These are phyloP conservation scores for Lasioglossum baleicum DNA, from an alignment of 1,140 invertebrate genomes.

Conservation along the genomic window DNA sequence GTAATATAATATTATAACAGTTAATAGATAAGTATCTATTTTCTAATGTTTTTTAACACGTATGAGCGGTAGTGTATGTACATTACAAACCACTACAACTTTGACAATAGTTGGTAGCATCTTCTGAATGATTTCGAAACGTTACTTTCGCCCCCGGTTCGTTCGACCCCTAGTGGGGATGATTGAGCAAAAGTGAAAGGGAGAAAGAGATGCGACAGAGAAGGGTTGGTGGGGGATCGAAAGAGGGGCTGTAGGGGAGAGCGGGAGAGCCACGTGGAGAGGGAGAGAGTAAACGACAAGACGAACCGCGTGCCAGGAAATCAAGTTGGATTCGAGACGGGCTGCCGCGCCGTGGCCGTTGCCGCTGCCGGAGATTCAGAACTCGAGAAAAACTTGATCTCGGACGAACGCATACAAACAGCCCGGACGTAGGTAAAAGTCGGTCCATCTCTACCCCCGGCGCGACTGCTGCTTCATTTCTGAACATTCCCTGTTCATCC, in stretches of 20 bases:
- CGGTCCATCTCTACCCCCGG: slow-evolving; percentile 59
- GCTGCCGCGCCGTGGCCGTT: slow-evolving; percentile 34
- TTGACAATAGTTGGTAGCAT: too few relatives aligned
- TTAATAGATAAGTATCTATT: too few relatives aligned
- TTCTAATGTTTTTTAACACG: too few relatives aligned
- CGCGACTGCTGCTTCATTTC: slow-evolving; percentile 54
- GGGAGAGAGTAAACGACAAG: slow-evolving; percentile 66
- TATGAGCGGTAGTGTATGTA: too few relatives aligned
- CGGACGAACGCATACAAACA: slow-evolving; percentile 64
- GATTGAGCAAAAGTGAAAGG: slow-evolving; percentile 40
- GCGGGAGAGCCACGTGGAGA: not conserved
- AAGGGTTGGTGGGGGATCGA: too few relatives aligned
- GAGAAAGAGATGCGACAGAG: not conserved
- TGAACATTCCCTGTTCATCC: slow-evolving; percentile 56
- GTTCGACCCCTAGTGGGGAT: not conserved
- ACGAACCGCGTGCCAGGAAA: slow-evolving; percentile 77
- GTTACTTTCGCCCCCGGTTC: too few relatives aligned
- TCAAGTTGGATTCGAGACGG: slow-evolving; percentile 72
- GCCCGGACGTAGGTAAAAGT: slow-evolving; percentile 57
- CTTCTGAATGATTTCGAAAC: too few relatives aligned
- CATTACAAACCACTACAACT: too few relatives aligned
- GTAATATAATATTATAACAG: too few relatives aligned
- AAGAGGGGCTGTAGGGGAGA: slow-evolving; percentile 5
- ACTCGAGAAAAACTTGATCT: slow-evolving; percentile 77
- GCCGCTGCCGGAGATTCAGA: slow-evolving; percentile 68